Base-by-base conservation (phyloP, 1,140 invertebrate genomes). In the Ips nitidus region DNA sequence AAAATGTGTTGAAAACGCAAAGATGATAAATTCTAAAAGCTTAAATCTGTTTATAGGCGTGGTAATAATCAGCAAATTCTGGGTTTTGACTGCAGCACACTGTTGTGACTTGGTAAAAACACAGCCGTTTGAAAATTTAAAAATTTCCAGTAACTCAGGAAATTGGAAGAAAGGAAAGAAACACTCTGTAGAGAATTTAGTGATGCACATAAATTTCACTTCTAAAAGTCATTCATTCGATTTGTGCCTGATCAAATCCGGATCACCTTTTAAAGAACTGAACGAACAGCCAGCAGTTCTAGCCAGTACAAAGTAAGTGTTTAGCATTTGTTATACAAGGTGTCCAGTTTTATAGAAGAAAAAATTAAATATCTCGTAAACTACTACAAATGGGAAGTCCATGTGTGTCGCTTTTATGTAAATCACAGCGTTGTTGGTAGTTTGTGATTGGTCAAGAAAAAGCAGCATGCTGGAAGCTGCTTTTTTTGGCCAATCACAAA, bases 1-100 rank as follows among this genome's bases (percentile, higher is more conserved):
- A 66, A 55, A 41, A 50, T 39, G 1, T 7, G 5, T 2, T 66
- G 2, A 55, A 42, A 50, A 22, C 3, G 4, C 22, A 37, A 7
- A 52, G 2, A 50, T 63, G 6, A 63, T 37, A 50, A 4, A 63
- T 7, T 22, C 43, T 2, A 36, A 39, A 36, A 8, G 52, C 2
- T 3, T 38, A 4, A 5, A 8, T 52, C 3, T 45, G 2, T 38
- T 71, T 55, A 65, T 42, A 56, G 69, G 72, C 41, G 60, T 64
- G 6, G 40, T 64, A 7, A 71, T 73, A 41, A 69, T 73, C n/a
- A 71, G 72, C 42, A 71, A 71, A 65, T 60, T 61, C 7, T 73
- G 72, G 72, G 60, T 73, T 3, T n/a, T 73, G 22, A 71, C 69
- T 42, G 41, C 72, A 5, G 72, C 64, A 2, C 58, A 69, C 39